Percentiles rank a stretch among this genome's conserved stretches.
These are phyloP conservation scores for Drosophila repleta DNA, from an alignment of 1,140 invertebrate species.

Conservation along the genomic window DNA sequence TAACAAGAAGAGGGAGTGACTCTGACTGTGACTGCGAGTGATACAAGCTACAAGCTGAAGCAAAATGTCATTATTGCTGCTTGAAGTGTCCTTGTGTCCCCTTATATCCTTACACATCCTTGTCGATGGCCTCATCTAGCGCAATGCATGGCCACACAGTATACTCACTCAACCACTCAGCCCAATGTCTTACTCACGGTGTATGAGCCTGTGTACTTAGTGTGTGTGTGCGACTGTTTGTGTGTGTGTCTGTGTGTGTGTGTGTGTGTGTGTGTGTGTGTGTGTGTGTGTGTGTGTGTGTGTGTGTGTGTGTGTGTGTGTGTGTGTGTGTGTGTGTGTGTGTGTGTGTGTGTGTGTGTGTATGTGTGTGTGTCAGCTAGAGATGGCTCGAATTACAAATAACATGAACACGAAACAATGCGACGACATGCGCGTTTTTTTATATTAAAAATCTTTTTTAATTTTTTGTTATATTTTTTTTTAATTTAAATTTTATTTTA, in stretches of 20 bases:
- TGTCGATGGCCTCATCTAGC: constrained; percentile 23
- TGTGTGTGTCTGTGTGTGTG: background rate
- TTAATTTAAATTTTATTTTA: too few relatives aligned
- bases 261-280: background rate
- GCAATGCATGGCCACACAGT: constrained; percentile 38
- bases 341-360: background rate
- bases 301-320: too few relatives aligned
- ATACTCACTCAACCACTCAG: constrained; percentile 30
- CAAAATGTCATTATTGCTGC: constrained; percentile 55
- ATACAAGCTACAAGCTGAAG: constrained; percentile 12
- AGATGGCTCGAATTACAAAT: background rate
- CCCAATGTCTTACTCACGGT: background rate
- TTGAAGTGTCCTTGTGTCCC: constrained; percentile 42
- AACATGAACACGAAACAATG: background rate
- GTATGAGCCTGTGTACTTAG: background rate
- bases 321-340: too few relatives aligned
- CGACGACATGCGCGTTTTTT: background rate
- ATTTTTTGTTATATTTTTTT: too few relatives aligned
- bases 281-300: background rate
- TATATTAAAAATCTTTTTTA: too few relatives aligned
- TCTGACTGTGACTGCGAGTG: constrained; percentile 9
- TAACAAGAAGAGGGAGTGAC: constrained; percentile 39
- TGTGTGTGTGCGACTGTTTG: background rate
- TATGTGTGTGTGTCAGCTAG: background rate
- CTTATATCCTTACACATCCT: constrained; percentile 8